These are phyloP conservation scores for Talpa occidentalis DNA, from an alignment of 2,113 vertebrate genomes.

Conservation along the genomic window DNA sequence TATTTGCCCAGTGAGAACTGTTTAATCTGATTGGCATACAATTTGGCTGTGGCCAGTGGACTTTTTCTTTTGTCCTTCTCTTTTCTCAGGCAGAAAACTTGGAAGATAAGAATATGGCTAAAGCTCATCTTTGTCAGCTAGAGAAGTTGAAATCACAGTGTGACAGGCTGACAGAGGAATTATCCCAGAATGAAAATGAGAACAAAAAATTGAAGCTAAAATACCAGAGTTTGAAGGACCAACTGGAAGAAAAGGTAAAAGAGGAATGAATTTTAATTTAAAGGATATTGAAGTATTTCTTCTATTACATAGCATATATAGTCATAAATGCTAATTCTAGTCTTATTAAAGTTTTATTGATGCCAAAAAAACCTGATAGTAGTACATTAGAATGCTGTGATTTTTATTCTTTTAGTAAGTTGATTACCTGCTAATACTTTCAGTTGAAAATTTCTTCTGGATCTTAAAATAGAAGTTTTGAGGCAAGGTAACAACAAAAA, in stretches of 20 bases:
- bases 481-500: background rate
- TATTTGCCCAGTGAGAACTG: background rate
- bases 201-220: slow-evolving; percentile 88
- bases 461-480: slow-evolving; percentile 45
- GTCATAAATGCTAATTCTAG: background rate
- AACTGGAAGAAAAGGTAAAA: slow-evolving; percentile 93
- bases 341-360: background rate
- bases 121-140: slow-evolving; percentile 89
- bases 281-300: background rate
- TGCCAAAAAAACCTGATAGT: background rate
- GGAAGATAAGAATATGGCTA: slow-evolving; percentile 89
- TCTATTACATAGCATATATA: background rate
- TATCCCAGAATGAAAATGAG: slow-evolving; percentile 88
- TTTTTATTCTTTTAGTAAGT: slow-evolving; percentile 14
- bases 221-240: slow-evolving; percentile 90
- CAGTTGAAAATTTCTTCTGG: slow-evolving; percentile 7
- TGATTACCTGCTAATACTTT: background rate
- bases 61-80: slow-evolving; percentile 51
- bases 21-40: background rate
- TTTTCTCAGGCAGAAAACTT: slow-evolving; percentile 88
- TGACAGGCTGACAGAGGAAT: slow-evolving; percentile 91
- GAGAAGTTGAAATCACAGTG: slow-evolving; percentile 94
- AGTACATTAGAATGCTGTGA: slow-evolving; percentile 3
- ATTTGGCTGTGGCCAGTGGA: slow-evolving; percentile 8
- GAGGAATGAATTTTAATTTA: background rate